A percentile compares a stretch with the other conserved stretches of the same genome.
phyloP scores from a whole-genome alignment of 37 sponge, comb jelly and placozoan genomes.

The Halichondria panicea region DNA sequence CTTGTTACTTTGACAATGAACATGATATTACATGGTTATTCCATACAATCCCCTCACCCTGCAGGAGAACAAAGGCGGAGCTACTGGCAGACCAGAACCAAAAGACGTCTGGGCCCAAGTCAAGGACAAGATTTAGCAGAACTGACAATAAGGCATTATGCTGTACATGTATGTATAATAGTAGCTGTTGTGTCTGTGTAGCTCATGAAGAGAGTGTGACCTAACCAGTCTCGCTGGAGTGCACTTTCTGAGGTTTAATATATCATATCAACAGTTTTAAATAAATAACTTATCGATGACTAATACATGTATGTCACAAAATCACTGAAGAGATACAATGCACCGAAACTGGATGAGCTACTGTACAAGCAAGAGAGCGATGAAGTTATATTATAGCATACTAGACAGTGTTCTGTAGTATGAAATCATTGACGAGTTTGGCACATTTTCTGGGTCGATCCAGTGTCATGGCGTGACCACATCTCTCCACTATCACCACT shows the following conservation, averaged over 20 bases:
- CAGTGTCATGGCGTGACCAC: slow-evolving; percentile 77
- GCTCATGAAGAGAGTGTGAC: slow-evolving; percentile 1
- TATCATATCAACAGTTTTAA: no score
- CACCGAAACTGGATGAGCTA: no score
- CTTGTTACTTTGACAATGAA: no score
- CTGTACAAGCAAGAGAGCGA: no score
- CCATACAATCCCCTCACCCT: no score
- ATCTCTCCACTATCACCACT: slow-evolving; percentile 51
- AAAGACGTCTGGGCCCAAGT: slow-evolving; percentile 40
- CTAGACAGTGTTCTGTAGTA: slow-evolving; percentile 3
- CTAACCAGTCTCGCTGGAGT: slow-evolving; percentile 12
- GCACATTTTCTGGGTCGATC: slow-evolving; percentile 68
- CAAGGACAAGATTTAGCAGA: slow-evolving; percentile 2
- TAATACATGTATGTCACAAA: no score
- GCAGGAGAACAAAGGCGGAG: slow-evolving; percentile 39
- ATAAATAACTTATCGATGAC: no score
- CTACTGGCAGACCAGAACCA: slow-evolving; percentile 35
- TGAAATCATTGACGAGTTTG: slow-evolving; percentile 46
- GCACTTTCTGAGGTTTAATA: slow-evolving; percentile 12
- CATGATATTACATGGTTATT: no score
- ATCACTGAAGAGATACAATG: no score
- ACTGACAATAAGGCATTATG: neutral
- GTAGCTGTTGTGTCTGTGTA: slow-evolving; percentile 6
- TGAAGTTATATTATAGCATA: no score
- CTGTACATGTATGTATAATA: no score